phyloP scores from a whole-genome alignment of 2,888 invertebrate species.

The Drosophila vallismaia region DNA sequence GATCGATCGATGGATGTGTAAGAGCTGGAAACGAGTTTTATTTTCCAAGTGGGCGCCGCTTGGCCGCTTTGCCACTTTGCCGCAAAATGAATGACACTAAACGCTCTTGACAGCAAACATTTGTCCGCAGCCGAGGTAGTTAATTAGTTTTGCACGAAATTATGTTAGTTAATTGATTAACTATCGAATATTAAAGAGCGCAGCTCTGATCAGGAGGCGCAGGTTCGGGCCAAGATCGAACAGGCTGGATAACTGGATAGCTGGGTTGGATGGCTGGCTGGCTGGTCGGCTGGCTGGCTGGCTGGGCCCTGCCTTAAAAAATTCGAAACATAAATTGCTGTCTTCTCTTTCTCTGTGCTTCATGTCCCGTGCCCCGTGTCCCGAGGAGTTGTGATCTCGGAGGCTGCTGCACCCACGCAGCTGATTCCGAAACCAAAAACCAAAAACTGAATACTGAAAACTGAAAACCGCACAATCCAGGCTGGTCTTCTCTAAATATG shows the following conservation, averaged over 20 bases:
- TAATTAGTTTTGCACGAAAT: conserved; percentile 79
- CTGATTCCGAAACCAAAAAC: conserved; percentile 8
- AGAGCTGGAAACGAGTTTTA: conserved; percentile 55
- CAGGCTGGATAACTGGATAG: conserved; percentile 5
- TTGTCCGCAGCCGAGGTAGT: conserved; percentile 69
- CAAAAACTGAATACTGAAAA: not conserved
- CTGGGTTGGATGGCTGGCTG: conserved; percentile 3
- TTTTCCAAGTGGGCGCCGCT: conserved; percentile 64
- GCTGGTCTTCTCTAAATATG: conserved; percentile 52
- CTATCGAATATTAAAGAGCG: conserved; percentile 55
- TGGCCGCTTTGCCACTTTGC: conserved; percentile 25
- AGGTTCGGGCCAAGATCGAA: conserved; percentile 12
- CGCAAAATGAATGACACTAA: conserved; percentile 74
- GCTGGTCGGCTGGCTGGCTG: conserved; percentile 13
- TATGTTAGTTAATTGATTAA: conserved; percentile 75
- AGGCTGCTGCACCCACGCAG: conserved; percentile 60
- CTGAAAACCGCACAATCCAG: conserved; percentile 26
- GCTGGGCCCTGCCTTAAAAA: conserved; percentile 58
- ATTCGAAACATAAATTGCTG: conserved; percentile 46
- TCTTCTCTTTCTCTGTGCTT: conserved; percentile 14
- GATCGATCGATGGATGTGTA: conserved; percentile 9
- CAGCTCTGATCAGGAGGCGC: conserved; percentile 1
- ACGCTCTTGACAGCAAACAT: conserved; percentile 75
- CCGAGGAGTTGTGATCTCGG: conserved; percentile 15
- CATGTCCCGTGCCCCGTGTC: not conserved